Evolutionary conservation across 2,888 invertebrate genomes (phyloP), one percentile per base, ranked within the genome.

Genomic region (Hirudinaria manillensis): DNA sequence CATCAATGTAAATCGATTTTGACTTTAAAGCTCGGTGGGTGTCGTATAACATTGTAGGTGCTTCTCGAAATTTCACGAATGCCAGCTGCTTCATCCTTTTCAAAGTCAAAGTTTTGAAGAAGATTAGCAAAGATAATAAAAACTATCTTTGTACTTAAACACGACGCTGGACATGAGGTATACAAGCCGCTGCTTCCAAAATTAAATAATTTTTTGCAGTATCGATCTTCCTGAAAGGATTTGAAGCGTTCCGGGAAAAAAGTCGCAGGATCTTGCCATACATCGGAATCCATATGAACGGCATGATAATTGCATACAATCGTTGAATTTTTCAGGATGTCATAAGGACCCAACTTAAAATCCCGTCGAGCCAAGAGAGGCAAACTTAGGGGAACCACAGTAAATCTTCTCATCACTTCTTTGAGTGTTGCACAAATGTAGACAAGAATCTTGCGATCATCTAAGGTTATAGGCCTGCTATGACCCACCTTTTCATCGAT

Each of bases 81-180:
- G 24, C 56, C 38, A 53, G 38, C 32, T 55, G 51, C 34, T 19
- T 38, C 27, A 45, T 45, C 45, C 45, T 45, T 45, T 55, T 55
- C 72, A 72, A 72, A 72, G 19, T 72, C 72, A 55, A 72, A 72
- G 16, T 72, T 72, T 53, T 72, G 72, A 21, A 72, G 55, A 24
- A 72, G 29, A 38, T 72, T 72, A 21, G 72, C 27, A n/a, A 72
- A 3, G 21, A 72, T 34, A 16, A 72, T n/a, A 51, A 72, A 55
- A 32, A 55, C 55, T 16, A 34, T 27, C 55, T 72, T 72, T 13
- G 21, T 55, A 51, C 72, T 72, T 51, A 72, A 24, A 19, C 32
- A 53, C 27, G 53, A 38, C 13, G 56, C 72, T 1, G 72, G 72
- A 32, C 72, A 72, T 51, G 21, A 27, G 27, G 27, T 19, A 21